Evolutionary conservation across 1,140 invertebrate genomes (phyloP), one percentile per base, ranked within the genome.

Genomic region (Eurosta solidaginis): DNA sequence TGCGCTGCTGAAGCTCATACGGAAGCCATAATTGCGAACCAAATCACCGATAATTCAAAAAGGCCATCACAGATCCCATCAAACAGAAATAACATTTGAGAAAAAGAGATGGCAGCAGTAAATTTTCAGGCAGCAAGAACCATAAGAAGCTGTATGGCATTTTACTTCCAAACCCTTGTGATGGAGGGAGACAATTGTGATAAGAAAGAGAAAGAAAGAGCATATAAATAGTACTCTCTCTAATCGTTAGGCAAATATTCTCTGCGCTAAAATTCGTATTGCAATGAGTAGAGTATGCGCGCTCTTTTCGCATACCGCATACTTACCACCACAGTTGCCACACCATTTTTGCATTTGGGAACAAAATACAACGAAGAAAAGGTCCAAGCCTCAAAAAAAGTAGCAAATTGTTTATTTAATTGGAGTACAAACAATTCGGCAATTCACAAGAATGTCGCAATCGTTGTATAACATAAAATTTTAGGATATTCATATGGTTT

Each of bases 41-140:
- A 80, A 84, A 84, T 78, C 84, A 81, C 81, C 82, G 82, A 86
- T 87, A 87, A 87, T 82, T 87, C 85, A 85, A 84, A 81, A 82
- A 49, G 73, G 27, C 45, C 59, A 68, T 68, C 59, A 20, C 17
- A 68, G 59, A 40, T 12, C 2, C n/a, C 33, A 68, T 68, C 20
- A 68, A 68, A 40, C 6, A 1, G 22, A 36, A 42, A 36, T 3
- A 3, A 12, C 29, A 10, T 1, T 40, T 7, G 59, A 20, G 59
- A 3, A 33, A 68, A 68, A 42, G 59, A 68, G 33, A 68, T 22
- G 14, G 33, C 59, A 22, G 22, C 22, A 20, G 33, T 40, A 2
- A 3, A 63, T 3, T n/a, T 27, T 20, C n/a, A 63, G 12, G 20
- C 27, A 40, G n/a, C 59, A 36, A 22, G 25, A n/a, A n/a, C n/a